Evolutionary conservation across 2,113 vertebrate species (phyloP).

Genomic region (Micronycteris hirsuta): DNA sequence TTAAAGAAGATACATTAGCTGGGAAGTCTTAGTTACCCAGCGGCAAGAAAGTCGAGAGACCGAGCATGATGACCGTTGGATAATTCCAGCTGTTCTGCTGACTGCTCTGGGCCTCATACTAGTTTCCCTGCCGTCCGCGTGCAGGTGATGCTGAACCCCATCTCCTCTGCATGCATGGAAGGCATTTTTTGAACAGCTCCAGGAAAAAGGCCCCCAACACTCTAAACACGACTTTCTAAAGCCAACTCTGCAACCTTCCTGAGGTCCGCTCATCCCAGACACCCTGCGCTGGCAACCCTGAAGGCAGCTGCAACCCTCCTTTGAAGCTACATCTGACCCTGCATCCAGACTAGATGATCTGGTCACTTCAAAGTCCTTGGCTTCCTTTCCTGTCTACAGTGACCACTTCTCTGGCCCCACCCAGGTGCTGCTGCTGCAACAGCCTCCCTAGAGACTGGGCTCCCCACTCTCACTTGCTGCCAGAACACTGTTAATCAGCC

Average conservation of each 20-base stretch:
- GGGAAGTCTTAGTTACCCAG: neutral
- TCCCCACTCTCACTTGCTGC: neutral
- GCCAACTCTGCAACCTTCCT: neutral
- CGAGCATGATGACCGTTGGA: neutral
- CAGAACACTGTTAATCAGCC: neutral
- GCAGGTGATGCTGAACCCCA: neutral
- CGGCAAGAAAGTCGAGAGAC: neutral
- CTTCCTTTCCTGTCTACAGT: neutral
- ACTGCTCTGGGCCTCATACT: neutral
- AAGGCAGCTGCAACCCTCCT: neutral
- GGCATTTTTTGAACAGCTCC: neutral
- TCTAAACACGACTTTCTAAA: neutral
- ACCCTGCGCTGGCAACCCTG: neutral
- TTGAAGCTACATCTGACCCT: neutral
- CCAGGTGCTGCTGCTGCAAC: neutral
- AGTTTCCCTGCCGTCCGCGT: neutral
- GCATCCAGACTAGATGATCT: neutral
- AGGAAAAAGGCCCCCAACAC: neutral
- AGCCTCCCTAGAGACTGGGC: neutral
- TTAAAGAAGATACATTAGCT: neutral
- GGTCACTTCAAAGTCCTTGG: neutral
- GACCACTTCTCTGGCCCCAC: neutral
- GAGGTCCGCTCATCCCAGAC: neutral
- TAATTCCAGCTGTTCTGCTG: neutral
- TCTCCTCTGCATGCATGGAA: rapidly evolving